Percentiles rank a stretch among this genome's conserved stretches.
Evolutionary conservation across 2,888 invertebrate genomes (phyloP).

Genomic region (Andrena flavipes): DNA sequence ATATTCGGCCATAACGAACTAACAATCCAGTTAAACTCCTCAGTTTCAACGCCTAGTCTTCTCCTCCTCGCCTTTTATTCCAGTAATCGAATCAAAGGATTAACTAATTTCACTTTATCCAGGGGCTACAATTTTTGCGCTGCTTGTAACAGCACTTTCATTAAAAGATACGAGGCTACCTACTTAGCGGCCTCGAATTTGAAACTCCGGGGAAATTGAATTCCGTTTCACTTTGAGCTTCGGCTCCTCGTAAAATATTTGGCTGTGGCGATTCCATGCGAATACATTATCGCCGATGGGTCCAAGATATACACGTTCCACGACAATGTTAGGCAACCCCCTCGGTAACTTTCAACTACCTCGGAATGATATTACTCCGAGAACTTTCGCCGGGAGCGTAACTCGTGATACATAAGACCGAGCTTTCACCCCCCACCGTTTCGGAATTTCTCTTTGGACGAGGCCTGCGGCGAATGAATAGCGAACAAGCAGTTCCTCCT

Average conservation of each 20-base stretch:
- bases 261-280: neutral
- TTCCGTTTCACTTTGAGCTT: neutral
- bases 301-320: conserved; percentile 6
- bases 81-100: too few relatives aligned
- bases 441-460: conserved; percentile 34
- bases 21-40: neutral
- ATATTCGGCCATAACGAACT: neutral
- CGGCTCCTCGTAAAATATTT: neutral
- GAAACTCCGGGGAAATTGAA: neutral
- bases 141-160: too few relatives aligned
- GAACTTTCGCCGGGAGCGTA: conserved; percentile 39
- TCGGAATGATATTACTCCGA: conserved; percentile 36
- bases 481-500: conserved; percentile 22
- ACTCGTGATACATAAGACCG: conserved; percentile 28
- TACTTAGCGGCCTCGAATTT: neutral
- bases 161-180: too few relatives aligned
- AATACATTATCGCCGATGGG: conserved; percentile 30
- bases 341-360: conserved; percentile 47
- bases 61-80: too few relatives aligned
- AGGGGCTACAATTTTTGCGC: too few relatives aligned
- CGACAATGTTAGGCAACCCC: conserved; percentile 13
- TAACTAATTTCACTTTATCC: too few relatives aligned
- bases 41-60: neutral
- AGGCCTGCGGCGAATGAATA: conserved; percentile 51
- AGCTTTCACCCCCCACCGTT: neutral